Conservation (phyloP, 2,888 invertebrate genomes). For the Trichopria drosophilae region DNA sequence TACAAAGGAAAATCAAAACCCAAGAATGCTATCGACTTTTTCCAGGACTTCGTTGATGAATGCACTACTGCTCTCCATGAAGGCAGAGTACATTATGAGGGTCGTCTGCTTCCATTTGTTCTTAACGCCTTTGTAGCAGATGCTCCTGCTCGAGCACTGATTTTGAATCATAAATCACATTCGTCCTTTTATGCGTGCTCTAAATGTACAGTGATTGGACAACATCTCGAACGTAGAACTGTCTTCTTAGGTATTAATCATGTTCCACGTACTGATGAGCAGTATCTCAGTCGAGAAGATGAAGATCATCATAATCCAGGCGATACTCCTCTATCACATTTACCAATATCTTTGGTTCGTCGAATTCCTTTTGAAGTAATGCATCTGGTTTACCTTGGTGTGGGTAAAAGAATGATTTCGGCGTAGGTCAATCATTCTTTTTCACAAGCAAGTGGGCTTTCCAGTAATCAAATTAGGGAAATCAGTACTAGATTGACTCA, state of each 20-base stretch:
- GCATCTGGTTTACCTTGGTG: slow-evolving; percentile 8
- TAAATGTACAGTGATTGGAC: slow-evolving; percentile 5
- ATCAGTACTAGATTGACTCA: neutral
- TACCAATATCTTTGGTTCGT: neutral
- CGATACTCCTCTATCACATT: neutral
- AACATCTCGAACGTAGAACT: neutral
- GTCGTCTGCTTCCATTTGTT: neutral
- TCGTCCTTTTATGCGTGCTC: slow-evolving; percentile 2
- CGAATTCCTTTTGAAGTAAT: slow-evolving; percentile 4
- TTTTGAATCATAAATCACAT: slow-evolving; percentile 7
- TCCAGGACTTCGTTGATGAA: slow-evolving; percentile 1
- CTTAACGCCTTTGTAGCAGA: slow-evolving; percentile 7
- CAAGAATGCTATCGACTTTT: neutral
- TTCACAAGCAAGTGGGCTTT: neutral
- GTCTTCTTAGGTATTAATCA: neutral
- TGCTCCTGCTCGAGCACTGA: slow-evolving; percentile 4
- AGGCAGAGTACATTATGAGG: neutral
- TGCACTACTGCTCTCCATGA: neutral
- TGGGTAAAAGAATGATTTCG: slow-evolving; percentile 1
- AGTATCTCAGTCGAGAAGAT: slow-evolving; percentile 1
- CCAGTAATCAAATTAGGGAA: neutral
- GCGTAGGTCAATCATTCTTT: neutral
- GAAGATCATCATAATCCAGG: slow-evolving; percentile 3
- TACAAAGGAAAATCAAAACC: slow-evolving; percentile 3
- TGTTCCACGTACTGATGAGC: slow-evolving; percentile 5